These are phyloP conservation scores for Atethmia centrago DNA, from an alignment of 2,888 invertebrate genomes.

Conservation along the genomic window DNA sequence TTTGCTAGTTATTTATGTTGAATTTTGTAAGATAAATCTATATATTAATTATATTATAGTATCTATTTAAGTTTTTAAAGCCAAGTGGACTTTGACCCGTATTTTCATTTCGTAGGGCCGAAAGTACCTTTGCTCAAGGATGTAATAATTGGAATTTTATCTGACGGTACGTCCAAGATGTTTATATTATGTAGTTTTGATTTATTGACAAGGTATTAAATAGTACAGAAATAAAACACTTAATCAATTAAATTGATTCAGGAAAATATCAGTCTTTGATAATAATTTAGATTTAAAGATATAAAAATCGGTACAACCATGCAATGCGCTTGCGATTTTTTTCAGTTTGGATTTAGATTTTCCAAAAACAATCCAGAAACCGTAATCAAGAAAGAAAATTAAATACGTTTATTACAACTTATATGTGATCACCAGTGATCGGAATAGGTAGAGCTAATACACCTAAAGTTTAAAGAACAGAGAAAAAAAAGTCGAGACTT, in stretches of 20 bases:
- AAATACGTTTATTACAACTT: not conserved
- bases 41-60: too few relatives aligned
- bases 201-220: not conserved
- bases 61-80: conserved; percentile 1
- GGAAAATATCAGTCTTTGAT: not conserved
- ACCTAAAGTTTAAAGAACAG: too few relatives aligned
- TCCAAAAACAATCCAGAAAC: not conserved
- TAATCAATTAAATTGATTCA: not conserved
- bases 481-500: too few relatives aligned
- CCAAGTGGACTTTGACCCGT: conserved; percentile 47
- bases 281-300: not conserved
- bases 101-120: conserved; percentile 67
- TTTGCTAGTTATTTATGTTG: not conserved
- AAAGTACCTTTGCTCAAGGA: conserved; percentile 58
- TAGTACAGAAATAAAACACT: not conserved
- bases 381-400: not conserved
- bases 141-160: conserved; percentile 45
- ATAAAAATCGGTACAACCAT: not conserved
- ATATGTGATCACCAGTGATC: not conserved
- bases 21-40: not conserved
- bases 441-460: too few relatives aligned
- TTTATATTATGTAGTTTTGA: conserved; percentile 57
- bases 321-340: not conserved
- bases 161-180: conserved; percentile 52
- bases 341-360: not conserved